Percentiles rank a stretch among this genome's conserved stretches.
Evolutionary conservation across 2,888 invertebrate species (phyloP).

Genomic region (Thymelicus sylvestris): DNA sequence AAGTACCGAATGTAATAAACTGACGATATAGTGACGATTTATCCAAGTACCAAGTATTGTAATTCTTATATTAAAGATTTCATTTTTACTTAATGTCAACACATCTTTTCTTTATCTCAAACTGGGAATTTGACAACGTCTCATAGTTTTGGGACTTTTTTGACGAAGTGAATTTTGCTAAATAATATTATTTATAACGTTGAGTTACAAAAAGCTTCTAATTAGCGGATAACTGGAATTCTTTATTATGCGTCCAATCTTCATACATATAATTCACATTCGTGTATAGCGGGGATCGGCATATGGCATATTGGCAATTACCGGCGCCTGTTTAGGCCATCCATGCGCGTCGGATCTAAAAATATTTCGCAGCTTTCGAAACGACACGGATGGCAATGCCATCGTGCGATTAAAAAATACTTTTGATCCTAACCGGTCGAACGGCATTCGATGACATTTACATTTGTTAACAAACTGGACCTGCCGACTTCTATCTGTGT

Average conservation of each 20-base stretch:
- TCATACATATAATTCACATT: conserved; percentile 26
- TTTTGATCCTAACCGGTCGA: conserved; percentile 67
- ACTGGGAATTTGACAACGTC: background rate
- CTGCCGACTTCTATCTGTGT: conserved; percentile 49
- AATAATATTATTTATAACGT: background rate
- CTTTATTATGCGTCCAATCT: conserved; percentile 9
- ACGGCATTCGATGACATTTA: conserved; percentile 76
- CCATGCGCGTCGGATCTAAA: conserved; percentile 50
- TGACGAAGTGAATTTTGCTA: too few relatives aligned
- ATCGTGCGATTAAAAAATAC: conserved; percentile 53
- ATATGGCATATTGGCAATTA: conserved; percentile 35
- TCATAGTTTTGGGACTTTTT: too few relatives aligned
- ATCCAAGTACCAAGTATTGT: too few relatives aligned
- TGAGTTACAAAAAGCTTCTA: background rate
- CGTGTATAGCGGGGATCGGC: conserved; percentile 10
- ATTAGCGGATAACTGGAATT: conserved; percentile 11
- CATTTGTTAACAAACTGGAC: conserved; percentile 73
- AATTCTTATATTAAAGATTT: too few relatives aligned
- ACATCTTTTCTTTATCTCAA: background rate
- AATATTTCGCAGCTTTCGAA: conserved; percentile 69
- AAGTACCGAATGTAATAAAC: conserved; percentile 45
- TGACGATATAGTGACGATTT: too few relatives aligned
- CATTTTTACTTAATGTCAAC: too few relatives aligned
- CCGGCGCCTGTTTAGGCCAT: conserved; percentile 41
- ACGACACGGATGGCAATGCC: conserved; percentile 58